Conservation (phyloP, 2,113 vertebrate genomes). For the Gadus chalcogrammus region DNA sequence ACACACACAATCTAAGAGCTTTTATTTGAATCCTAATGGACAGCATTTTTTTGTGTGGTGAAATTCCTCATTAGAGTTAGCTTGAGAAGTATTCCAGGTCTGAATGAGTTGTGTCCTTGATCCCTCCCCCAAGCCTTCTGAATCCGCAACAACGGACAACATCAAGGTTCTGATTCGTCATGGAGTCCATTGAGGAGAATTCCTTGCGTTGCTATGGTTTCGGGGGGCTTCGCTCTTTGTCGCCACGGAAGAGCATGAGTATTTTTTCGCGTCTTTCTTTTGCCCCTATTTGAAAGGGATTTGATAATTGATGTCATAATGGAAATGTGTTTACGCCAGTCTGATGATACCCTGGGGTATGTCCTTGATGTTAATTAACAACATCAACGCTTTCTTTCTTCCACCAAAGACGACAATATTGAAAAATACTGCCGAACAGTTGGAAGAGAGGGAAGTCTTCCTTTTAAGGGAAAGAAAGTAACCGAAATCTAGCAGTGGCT, state of each 20-base stretch:
- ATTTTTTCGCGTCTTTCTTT: neutral
- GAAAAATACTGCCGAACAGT: no score
- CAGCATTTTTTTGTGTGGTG: neutral
- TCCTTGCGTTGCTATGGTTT: slow-evolving; percentile 68
- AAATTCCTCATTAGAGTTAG: slow-evolving; percentile 17
- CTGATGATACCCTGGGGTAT: no score
- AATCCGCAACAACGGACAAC: slow-evolving; percentile 43
- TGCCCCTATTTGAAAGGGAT: neutral
- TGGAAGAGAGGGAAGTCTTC: no score
- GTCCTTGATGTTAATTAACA: no score
- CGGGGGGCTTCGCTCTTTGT: slow-evolving; percentile 55
- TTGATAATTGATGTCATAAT: no score
- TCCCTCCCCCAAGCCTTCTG: slow-evolving; percentile 40
- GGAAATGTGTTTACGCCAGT: no score
- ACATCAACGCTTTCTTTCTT: no score
- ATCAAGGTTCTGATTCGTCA: slow-evolving; percentile 66
- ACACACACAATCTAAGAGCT: neutral
- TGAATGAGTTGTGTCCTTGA: slow-evolving; percentile 36
- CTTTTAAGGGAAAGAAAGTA: no score
- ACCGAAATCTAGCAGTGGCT: no score
- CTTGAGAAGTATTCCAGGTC: slow-evolving; percentile 16
- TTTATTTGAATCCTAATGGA: neutral
- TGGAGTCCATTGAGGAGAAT: slow-evolving; percentile 55
- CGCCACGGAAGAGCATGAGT: slow-evolving; percentile 34
- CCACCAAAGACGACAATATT: no score